Percentiles rank a stretch among this genome's conserved stretches.
Conservation (phyloP, 92 coral and sea anemone species). For the Parazoanthus swiftii region DNA sequence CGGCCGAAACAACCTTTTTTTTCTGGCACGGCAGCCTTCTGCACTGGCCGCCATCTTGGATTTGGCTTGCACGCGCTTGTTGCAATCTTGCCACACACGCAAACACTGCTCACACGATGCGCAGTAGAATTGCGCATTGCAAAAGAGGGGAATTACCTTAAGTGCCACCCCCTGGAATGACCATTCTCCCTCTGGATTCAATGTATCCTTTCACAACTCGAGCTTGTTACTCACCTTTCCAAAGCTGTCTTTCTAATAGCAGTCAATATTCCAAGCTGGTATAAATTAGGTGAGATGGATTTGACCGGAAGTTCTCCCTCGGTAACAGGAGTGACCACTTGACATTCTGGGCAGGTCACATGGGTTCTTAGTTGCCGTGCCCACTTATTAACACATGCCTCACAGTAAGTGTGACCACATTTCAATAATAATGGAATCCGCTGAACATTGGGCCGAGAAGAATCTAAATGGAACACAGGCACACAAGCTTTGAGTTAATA, state of each 20-base stretch:
- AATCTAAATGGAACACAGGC: slow-evolving; percentile 34
- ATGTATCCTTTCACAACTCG: too few species aligned
- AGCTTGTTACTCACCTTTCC: slow-evolving; percentile 55
- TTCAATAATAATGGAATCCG: slow-evolving; percentile 82
- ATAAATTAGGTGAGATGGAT: slow-evolving; percentile 73
- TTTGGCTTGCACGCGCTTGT: too few species aligned
- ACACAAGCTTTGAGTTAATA: neutral
- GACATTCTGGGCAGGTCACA: slow-evolving; percentile 79
- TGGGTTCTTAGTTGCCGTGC: slow-evolving; percentile 68
- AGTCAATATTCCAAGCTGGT: slow-evolving; percentile 78
- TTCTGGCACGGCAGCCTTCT: too few species aligned
- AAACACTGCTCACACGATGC: too few species aligned
- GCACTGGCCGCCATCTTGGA: too few species aligned
- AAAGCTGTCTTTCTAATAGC: slow-evolving; percentile 64
- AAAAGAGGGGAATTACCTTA: too few species aligned
- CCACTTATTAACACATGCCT: slow-evolving; percentile 80
- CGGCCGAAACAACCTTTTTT: too few species aligned
- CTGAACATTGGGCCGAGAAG: slow-evolving; percentile 59
- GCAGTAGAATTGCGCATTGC: too few species aligned
- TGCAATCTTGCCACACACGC: too few species aligned
- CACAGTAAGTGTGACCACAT: slow-evolving; percentile 94
- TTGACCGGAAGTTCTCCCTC: slow-evolving; percentile 77
- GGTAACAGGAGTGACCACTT: slow-evolving; percentile 54
- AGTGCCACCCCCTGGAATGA: too few species aligned
- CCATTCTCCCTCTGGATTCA: too few species aligned